Percentiles rank a stretch among this genome's conserved stretches.
Evolutionary conservation across 2,797 vertebrate species (phyloP).

Genomic region (Thaleichthys pacificus): DNA sequence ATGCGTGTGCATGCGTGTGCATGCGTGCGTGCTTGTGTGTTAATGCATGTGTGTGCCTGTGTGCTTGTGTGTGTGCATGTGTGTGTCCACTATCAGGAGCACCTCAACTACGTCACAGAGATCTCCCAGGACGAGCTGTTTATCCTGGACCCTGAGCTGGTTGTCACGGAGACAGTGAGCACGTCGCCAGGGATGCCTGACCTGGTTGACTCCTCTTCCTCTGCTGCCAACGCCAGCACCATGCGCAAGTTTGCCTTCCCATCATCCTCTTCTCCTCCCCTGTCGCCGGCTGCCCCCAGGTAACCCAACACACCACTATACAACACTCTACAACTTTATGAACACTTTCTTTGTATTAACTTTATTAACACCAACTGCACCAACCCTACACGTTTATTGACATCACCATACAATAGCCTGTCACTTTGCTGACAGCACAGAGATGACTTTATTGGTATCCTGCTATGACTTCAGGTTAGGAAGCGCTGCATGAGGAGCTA

Average conservation of each 20-base stretch:
- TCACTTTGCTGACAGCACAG: no score
- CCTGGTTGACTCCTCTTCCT: constrained; percentile 68
- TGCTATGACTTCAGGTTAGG: no score
- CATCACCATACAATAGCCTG: no score
- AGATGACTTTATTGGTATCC: no score
- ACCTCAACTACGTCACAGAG: constrained; percentile 94
- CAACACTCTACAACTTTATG: no score
- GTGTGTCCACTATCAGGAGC: constrained; percentile 75
- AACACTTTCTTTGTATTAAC: no score
- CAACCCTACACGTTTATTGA: no score
- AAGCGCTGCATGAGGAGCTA: no score
- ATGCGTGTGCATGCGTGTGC: not conserved
- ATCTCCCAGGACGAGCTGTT: constrained; percentile 94
- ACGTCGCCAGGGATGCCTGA: constrained; percentile 84
- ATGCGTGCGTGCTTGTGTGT: no score
- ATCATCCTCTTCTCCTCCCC: constrained; percentile 57
- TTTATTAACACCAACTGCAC: no score
- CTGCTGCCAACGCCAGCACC: constrained; percentile 84
- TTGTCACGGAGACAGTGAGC: constrained; percentile 82
- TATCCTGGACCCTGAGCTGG: constrained; percentile 92
- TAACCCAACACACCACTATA: constrained; percentile 22
- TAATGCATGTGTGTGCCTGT: no score
- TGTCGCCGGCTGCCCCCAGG: constrained; percentile 52
- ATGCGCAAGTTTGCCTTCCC: constrained; percentile 75
- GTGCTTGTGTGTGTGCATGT: not conserved